Base-by-base conservation (phyloP, 1,140 invertebrate species). In the Samia ricini region DNA sequence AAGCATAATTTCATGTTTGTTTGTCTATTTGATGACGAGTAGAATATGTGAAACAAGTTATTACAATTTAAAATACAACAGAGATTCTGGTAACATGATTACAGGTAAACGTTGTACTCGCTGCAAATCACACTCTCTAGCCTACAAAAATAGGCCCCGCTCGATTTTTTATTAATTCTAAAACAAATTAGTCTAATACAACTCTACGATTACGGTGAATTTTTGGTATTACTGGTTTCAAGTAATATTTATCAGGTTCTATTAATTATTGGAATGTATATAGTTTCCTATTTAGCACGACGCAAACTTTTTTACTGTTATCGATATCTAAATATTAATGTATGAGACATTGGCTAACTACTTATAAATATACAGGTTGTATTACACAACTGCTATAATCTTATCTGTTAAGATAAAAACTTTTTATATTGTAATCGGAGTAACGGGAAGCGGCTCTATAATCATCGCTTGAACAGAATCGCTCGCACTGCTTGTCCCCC, bases 401-500 rank as follows among this genome's bases (percentile, higher is more conserved):
- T 50, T 51, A 55, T 55, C 52, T 22, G 22, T 24, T 23, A 1
- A 55, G 52, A 55, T 55, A 55, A 55, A 55, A n/a, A 21, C n/a
- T 55, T 42, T 42, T 42, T 12, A n/a, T 24, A 23, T 24, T 4
- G 21, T 24, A 24, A 55, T 22, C 24, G 19, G 52, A 55, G 22
- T 21, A 21, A 55, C 50, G 52, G 52, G n/a, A 24, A 24, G 52
- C 50, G 19, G n/a, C 19, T 23, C 6, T 21, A 23, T 23, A 6
- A 4, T 52, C 7, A 19, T 5, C 10, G 6, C 6, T 23, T 52
- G 50, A 20, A 52, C 19, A 52, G 26, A 49, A 19, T 48, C 51
- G 18, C 57, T 51, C 51, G 48, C 23, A n/a, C 48, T 58, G 60
- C 59, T 65, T 61, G 62, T 68, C 69, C 65, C 63, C 65, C 63